Evolutionary conservation across 2,797 vertebrate species (phyloP).

Genomic region (Hippopotamyrus pictus): DNA sequence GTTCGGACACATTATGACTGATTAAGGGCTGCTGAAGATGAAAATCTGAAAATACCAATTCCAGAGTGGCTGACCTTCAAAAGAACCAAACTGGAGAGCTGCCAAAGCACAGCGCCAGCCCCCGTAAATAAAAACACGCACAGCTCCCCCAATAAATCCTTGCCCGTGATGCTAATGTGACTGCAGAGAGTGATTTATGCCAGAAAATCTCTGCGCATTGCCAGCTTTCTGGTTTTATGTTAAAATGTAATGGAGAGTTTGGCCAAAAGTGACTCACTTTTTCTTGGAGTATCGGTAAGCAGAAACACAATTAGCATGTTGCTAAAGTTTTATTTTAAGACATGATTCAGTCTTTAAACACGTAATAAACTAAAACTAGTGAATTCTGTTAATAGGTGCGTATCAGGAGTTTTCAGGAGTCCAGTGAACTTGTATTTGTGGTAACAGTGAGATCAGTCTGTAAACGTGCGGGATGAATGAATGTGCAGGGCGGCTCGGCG

Average conservation of each 20-base stretch:
- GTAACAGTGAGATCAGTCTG: neutral
- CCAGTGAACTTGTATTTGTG: neutral
- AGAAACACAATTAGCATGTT: neutral
- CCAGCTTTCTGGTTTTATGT: neutral
- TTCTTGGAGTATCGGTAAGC: neutral
- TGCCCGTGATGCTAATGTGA: neutral
- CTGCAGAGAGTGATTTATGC: neutral
- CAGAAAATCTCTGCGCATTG: neutral
- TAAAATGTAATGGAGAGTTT: neutral
- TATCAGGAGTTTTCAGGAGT: neutral
- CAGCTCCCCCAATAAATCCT: neutral
- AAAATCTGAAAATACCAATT: neutral
- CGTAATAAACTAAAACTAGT: neutral
- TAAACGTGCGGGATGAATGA: neutral
- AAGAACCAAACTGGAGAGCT: neutral
- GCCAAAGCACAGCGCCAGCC: neutral
- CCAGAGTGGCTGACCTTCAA: neutral
- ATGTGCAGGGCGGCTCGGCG: neutral
- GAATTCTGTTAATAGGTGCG: neutral
- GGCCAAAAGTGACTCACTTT: neutral
- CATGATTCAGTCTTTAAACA: neutral
- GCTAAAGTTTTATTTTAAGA: neutral
- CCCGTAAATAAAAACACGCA: neutral
- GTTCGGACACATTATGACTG: neutral
- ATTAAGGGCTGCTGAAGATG: neutral